Evolutionary conservation across 2,113 vertebrate species (phyloP).

Genomic region (Hiodon tergisus): DNA sequence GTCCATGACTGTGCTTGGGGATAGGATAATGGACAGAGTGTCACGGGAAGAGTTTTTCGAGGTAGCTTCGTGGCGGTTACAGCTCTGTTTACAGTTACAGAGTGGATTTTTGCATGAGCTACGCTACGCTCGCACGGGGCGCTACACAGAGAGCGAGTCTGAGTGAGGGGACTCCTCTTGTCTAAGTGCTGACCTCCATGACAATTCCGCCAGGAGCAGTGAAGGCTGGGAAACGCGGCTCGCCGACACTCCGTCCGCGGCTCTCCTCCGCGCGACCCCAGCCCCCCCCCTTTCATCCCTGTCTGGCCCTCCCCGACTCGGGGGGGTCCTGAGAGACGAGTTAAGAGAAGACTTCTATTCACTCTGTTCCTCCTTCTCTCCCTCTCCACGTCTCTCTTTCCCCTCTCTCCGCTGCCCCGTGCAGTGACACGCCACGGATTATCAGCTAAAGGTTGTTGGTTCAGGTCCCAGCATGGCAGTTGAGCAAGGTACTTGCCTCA

Average conservation of each 20-base stretch:
- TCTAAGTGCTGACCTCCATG: conserved; percentile 10
- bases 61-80: no score
- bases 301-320: conserved; percentile 23
- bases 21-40: no score
- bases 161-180: background rate
- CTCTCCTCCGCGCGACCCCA: background rate
- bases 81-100: background rate
- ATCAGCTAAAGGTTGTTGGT: no score
- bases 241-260: background rate
- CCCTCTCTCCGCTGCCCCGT: conserved; percentile 37
- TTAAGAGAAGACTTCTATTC: conserved; percentile 32
- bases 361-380: conserved; percentile 17
- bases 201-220: background rate
- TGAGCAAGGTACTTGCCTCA: no score
- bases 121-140: background rate
- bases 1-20: no score
- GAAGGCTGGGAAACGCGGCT: conserved; percentile 3
- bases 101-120: no score
- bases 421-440: conserved; percentile 41
- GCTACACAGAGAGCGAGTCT: no score
- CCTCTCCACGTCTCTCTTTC: conserved; percentile 33
- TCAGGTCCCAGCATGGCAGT: no score
- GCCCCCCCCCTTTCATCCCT: conserved; percentile 6
- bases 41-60: no score
- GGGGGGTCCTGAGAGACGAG: conserved; percentile 21